Conservation (phyloP, 2,113 vertebrate genomes). For the Pedionomus torquatus region DNA sequence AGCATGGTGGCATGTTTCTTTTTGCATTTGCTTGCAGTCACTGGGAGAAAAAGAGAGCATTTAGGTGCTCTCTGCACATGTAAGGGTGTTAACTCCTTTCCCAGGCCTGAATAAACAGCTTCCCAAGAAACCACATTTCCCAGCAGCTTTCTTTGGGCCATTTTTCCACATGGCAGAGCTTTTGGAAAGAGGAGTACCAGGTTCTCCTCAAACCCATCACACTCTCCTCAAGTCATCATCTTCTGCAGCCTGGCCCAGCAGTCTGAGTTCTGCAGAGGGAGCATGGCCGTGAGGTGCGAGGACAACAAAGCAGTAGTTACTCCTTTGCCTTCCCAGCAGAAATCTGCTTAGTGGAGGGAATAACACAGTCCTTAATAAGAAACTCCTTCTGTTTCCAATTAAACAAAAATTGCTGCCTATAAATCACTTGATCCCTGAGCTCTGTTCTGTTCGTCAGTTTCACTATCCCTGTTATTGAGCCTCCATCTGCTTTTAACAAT, state of each 20-base stretch:
- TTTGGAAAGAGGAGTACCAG: not conserved
- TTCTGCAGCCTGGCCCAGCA: not conserved
- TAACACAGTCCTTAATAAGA: conserved; percentile 24
- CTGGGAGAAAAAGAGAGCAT: not conserved
- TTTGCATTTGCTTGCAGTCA: not conserved
- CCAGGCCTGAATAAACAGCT: not conserved
- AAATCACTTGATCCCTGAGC: conserved; percentile 59
- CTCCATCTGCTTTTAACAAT: conserved; percentile 53
- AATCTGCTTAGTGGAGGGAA: conserved; percentile 11
- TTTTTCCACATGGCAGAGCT: not conserved
- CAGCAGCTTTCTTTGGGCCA: not conserved
- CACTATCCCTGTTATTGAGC: conserved; percentile 21
- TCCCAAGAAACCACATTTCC: not conserved
- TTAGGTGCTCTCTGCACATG: not conserved
- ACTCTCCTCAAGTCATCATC: not conserved
- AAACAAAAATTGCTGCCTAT: conserved; percentile 53
- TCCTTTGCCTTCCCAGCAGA: conserved; percentile 7
- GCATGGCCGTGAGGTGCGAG: not conserved
- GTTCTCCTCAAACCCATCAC: not conserved
- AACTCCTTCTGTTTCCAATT: conserved; percentile 55
- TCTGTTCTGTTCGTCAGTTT: conserved; percentile 54
- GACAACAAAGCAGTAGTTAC: not conserved
- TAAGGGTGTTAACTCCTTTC: not conserved
- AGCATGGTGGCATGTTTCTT: not conserved
- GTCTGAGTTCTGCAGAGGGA: not conserved